These are phyloP conservation scores for Galeopsomyia nigrocyanea DNA, from an alignment of 2,888 invertebrate genomes.

Conservation along the genomic window DNA sequence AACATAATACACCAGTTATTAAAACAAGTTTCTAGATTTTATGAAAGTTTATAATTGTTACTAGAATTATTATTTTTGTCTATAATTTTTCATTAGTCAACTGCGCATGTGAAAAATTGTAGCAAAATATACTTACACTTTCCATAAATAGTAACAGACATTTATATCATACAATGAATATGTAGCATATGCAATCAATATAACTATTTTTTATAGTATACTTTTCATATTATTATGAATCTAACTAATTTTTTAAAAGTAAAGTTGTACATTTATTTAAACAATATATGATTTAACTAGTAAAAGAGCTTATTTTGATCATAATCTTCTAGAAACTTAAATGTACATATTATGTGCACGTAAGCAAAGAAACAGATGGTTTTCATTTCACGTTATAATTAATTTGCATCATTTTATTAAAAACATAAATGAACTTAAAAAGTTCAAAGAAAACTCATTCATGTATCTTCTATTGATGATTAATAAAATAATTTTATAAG, in stretches of 20 bases:
- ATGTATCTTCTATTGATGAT: background rate
- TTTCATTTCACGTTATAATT: too few relatives aligned
- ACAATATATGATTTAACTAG: too few relatives aligned
- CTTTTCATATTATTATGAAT: background rate
- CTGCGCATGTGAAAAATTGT: background rate
- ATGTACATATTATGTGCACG: too few relatives aligned
- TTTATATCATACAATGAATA: conserved; percentile 1
- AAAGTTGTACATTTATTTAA: background rate
- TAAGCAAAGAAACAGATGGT: too few relatives aligned
- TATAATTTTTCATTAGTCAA: conserved; percentile 12
- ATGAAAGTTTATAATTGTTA: conserved; percentile 57
- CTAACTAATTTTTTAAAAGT: conserved; percentile 4
- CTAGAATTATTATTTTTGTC: conserved; percentile 32
- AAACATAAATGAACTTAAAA: too few relatives aligned
- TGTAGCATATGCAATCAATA: background rate
- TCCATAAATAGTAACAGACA: too few relatives aligned
- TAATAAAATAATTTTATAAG: background rate
- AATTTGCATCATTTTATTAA: too few relatives aligned
- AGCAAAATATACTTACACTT: too few relatives aligned
- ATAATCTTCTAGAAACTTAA: too few relatives aligned
- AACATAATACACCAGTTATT: conserved; percentile 8
- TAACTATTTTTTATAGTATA: too few relatives aligned
- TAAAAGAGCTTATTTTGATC: too few relatives aligned
- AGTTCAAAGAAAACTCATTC: too few relatives aligned
- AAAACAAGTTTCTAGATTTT: conserved; percentile 16